Conservation (phyloP, 2,797 vertebrate species). For the Brotogeris chrysoptera region DNA sequence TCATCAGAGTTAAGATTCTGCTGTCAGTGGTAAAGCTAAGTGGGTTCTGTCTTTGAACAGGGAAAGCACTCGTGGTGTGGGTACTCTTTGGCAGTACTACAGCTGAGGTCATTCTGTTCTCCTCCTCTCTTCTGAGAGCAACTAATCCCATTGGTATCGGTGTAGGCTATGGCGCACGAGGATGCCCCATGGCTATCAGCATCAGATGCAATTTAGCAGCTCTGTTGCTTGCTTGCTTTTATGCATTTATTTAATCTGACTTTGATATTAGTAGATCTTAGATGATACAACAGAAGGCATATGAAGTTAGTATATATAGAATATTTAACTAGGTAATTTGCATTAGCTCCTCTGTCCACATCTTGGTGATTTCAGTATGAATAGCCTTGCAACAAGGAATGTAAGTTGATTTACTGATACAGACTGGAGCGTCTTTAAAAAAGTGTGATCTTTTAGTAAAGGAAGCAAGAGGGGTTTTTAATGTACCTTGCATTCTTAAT, state of each 20-base stretch:
- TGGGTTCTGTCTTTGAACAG: neutral
- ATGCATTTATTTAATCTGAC: neutral
- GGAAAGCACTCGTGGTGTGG: neutral
- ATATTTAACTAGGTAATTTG: neutral
- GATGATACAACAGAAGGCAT: neutral
- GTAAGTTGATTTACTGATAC: neutral
- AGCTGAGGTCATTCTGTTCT: neutral
- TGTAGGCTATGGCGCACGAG: neutral
- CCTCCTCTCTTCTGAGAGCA: neutral
- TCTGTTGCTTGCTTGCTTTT: neutral
- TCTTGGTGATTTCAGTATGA: neutral
- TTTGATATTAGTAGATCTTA: neutral
- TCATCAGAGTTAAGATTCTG: neutral
- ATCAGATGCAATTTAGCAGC: neutral
- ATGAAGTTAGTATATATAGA: neutral
- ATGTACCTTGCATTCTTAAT: neutral
- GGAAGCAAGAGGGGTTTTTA: neutral
- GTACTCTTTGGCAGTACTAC: neutral
- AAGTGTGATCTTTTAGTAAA: neutral
- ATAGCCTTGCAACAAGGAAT: neutral
- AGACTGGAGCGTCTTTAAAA: neutral
- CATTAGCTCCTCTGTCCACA: neutral
- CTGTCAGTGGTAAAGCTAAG: neutral
- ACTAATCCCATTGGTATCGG: accelerated
- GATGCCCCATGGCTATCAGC: neutral